These are phyloP conservation scores for Chaetoderma sp. DNA, from an alignment of 2,888 invertebrate genomes.

Conservation along the genomic window DNA sequence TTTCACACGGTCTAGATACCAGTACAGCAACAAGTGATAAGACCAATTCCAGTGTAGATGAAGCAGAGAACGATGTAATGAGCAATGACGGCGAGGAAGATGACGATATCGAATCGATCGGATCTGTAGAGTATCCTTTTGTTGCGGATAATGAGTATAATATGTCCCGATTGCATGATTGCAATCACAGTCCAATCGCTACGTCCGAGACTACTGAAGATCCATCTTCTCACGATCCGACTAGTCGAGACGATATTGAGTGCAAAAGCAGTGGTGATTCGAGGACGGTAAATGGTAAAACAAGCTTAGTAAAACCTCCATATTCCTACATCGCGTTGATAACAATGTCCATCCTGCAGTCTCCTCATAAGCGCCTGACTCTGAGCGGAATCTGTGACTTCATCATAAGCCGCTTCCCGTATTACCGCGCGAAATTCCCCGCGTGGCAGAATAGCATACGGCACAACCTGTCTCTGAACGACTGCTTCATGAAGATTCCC, in stretches of 20 bases:
- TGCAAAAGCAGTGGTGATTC: neutral
- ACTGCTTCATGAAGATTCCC: slow-evolving; percentile 98
- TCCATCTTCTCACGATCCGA: too few species aligned
- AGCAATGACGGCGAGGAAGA: too few species aligned
- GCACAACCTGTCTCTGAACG: slow-evolving; percentile 93
- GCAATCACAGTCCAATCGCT: too few species aligned
- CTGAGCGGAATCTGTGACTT: slow-evolving; percentile 99
- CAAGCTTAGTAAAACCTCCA: slow-evolving; percentile 89
- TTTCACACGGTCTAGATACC: too few species aligned
- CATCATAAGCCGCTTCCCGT: slow-evolving; percentile 95
- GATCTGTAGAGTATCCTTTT: too few species aligned
- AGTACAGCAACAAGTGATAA: too few species aligned
- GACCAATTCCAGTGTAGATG: too few species aligned
- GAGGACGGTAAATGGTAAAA: neutral
- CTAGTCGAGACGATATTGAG: neutral
- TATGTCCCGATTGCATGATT: too few species aligned
- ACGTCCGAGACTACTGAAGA: too few species aligned
- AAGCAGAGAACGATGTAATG: too few species aligned
- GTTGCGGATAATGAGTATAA: too few species aligned
- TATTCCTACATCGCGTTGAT: slow-evolving; percentile 99
- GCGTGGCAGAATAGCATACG: slow-evolving; percentile 99
- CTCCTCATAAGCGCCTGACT: slow-evolving; percentile 89
- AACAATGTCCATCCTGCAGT: slow-evolving; percentile 97
- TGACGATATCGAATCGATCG: too few species aligned
- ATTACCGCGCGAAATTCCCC: slow-evolving; percentile 97